These are phyloP conservation scores for Diadumene lineata DNA, from an alignment of 92 coral and sea anemone species.

Conservation along the genomic window DNA sequence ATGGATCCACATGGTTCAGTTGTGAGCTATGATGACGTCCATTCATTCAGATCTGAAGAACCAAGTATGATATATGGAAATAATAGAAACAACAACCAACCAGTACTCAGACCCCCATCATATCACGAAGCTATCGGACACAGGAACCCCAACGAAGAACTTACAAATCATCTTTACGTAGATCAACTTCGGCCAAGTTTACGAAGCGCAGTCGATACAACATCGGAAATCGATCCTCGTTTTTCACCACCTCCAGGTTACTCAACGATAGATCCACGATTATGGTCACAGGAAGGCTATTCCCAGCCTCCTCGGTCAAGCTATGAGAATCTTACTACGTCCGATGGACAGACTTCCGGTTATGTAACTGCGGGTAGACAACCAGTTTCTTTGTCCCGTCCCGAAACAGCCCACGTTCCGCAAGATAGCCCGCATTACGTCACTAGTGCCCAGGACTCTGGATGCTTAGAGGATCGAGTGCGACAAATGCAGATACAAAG, in stretches of 20 bases:
- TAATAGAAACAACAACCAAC: conserved; percentile 30
- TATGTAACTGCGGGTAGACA: conserved; percentile 38
- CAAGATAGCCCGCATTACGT: conserved; percentile 30
- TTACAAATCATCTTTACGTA: conserved; percentile 55
- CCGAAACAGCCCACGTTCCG: conserved; percentile 25
- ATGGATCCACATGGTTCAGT: conserved; percentile 34
- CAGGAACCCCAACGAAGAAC: conserved; percentile 39
- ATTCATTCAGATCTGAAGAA: conserved; percentile 81
- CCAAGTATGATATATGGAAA: conserved; percentile 58
- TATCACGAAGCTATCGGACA: conserved; percentile 83
- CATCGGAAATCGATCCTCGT: conserved; percentile 36
- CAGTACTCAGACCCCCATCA: conserved; percentile 69
- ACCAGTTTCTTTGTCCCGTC: conserved; percentile 58
- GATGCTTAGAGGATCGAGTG: conserved; percentile 60
- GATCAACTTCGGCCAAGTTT: conserved; percentile 42
- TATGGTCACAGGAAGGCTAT: conserved; percentile 11
- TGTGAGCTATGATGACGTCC: conserved; percentile 49
- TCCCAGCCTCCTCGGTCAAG: conserved; percentile 52
- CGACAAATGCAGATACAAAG: conserved; percentile 74
- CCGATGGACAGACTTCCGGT: conserved; percentile 38
- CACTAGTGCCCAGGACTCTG: conserved; percentile 51
- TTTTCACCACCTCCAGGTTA: conserved; percentile 59
- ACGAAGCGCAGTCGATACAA: conserved; percentile 32
- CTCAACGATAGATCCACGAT: conserved; percentile 56
- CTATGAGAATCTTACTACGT: conserved; percentile 23